phyloP scores from a whole-genome alignment of 2,888 invertebrate genomes.

The Eristalis arbustorum region DNA sequence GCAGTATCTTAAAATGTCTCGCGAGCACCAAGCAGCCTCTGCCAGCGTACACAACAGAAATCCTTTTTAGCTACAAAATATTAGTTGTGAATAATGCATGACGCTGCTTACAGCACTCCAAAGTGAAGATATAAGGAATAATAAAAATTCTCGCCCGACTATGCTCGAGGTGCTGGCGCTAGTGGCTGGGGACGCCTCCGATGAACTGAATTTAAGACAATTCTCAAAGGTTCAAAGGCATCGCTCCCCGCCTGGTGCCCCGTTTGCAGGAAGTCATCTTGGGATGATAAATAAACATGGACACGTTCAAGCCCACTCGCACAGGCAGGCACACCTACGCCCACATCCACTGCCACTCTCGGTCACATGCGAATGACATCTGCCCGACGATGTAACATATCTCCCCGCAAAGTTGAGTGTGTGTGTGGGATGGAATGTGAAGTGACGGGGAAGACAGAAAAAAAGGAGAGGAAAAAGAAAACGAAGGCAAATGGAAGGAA shows the following conservation, averaged over 20 bases:
- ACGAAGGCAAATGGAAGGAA: not conserved
- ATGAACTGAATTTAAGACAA: constrained; percentile 38
- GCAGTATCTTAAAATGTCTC: not conserved
- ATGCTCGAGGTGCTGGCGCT: constrained; percentile 1
- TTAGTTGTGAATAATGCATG: constrained; percentile 70
- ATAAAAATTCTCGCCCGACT: constrained; percentile 42
- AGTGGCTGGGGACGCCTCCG: not conserved
- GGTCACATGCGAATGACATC: constrained; percentile 62
- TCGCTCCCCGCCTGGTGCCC: not conserved
- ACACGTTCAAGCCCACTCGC: constrained; percentile 15
- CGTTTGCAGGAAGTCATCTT: constrained; percentile 27
- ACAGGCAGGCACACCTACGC: not conserved
- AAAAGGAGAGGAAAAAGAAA: not conserved
- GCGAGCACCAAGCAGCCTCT: not conserved
- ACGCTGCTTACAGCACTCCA: constrained; percentile 46
- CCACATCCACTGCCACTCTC: not conserved
- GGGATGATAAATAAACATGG: constrained; percentile 47
- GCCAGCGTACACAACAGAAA: constrained; percentile 21
- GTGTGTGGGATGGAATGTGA: not conserved
- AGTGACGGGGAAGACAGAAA: not conserved
- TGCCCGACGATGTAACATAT: constrained; percentile 58
- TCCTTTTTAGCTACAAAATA: constrained; percentile 67
- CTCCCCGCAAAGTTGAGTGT: not conserved
- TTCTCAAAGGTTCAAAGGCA: constrained; percentile 40
- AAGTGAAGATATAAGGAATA: constrained; percentile 27